These are phyloP conservation scores for Liolophura sinensis DNA, from an alignment of 1,140 invertebrate species.

Conservation along the genomic window DNA sequence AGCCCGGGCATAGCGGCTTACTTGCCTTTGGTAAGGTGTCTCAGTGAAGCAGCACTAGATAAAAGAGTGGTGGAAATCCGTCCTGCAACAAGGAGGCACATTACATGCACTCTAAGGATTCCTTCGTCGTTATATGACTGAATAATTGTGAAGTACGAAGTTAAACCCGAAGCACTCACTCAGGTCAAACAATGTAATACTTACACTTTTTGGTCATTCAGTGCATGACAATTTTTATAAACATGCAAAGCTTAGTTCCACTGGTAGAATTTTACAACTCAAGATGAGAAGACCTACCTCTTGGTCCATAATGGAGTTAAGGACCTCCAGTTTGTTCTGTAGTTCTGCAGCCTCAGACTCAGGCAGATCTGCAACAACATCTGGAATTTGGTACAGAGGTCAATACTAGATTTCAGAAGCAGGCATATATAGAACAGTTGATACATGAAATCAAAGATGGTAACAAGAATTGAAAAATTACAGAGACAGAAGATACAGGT, in stretches of 20 bases:
- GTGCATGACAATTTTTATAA: neutral
- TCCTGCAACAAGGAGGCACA: too few species aligned
- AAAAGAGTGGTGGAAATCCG: too few species aligned
- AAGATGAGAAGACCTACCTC: constrained; percentile 31
- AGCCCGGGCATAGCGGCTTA: too few species aligned
- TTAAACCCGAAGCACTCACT: too few species aligned
- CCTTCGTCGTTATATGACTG: too few species aligned
- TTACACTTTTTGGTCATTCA: too few species aligned
- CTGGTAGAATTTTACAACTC: neutral
- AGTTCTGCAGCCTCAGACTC: constrained; percentile 87
- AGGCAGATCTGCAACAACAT: constrained; percentile 77
- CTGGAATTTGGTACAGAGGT: constrained; percentile 11
- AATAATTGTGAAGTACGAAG: too few species aligned
- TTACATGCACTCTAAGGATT: too few species aligned
- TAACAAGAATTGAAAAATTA: constrained; percentile 7
- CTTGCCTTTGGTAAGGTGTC: too few species aligned
- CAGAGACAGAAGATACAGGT: too few species aligned
- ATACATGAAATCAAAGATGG: neutral
- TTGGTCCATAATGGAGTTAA: constrained; percentile 73
- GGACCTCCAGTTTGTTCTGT: constrained; percentile 86
- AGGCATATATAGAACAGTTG: neutral
- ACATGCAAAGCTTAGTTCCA: neutral
- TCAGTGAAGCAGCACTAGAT: too few species aligned
- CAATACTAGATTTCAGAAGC: constrained; percentile 1
- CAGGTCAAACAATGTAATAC: too few species aligned